phyloP scores from a whole-genome alignment of 2,797 vertebrate genomes.

The Intellagama lesueurii region DNA sequence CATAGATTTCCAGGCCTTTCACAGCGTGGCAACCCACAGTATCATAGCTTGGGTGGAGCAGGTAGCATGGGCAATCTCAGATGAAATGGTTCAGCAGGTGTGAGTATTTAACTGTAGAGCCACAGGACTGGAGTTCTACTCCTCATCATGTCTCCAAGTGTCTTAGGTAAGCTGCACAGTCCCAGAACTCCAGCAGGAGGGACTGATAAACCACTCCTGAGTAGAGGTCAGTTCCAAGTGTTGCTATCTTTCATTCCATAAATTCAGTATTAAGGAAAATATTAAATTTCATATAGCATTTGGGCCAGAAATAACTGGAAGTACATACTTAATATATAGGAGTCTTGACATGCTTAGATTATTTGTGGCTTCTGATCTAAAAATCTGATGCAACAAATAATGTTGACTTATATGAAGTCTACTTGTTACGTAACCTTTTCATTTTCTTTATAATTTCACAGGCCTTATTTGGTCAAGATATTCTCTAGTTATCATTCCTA shows the following conservation, averaged over 20 bases:
- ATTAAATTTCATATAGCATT: background rate
- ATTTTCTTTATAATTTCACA: conserved; percentile 72
- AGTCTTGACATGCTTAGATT: background rate
- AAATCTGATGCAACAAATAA: background rate
- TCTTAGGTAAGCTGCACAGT: too few relatives aligned
- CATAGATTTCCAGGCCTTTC: too few relatives aligned
- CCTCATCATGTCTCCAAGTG: too few relatives aligned
- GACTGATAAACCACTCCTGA: background rate
- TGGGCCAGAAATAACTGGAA: background rate
- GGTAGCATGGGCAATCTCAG: too few relatives aligned
- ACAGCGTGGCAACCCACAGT: too few relatives aligned
- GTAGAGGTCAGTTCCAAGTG: background rate
- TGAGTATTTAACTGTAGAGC: too few relatives aligned
- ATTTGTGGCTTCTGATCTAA: background rate
- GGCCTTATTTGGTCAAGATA: conserved; percentile 98
- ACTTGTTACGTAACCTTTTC: conserved; percentile 17
- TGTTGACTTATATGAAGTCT: background rate
- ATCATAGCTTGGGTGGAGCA: too few relatives aligned
- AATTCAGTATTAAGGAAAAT: background rate
- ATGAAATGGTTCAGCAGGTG: too few relatives aligned
- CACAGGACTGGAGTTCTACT: too few relatives aligned
- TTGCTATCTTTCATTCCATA: background rate
- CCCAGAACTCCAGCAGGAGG: too few relatives aligned
- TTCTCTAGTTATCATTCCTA: conserved; percentile 97
- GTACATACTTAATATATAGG: background rate